Evolutionary conservation across 2,113 vertebrate genomes (phyloP).

Genomic region (Phaethon lepturus): DNA sequence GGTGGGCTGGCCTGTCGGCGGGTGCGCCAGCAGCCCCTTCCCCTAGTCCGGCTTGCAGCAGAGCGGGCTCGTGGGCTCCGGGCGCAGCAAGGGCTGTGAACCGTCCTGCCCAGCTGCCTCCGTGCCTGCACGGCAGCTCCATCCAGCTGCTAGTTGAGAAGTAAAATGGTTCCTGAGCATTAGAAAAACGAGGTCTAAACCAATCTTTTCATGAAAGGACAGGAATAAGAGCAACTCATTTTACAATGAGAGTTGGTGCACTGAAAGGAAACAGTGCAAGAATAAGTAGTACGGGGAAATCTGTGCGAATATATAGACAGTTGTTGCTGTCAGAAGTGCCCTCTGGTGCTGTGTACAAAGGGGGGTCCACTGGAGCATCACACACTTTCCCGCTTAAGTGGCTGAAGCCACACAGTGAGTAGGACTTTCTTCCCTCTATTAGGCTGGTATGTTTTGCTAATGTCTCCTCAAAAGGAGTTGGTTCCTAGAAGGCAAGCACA

Average conservation of each 20-base stretch:
- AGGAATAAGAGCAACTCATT: neutral
- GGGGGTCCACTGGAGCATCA: neutral
- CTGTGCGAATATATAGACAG: neutral
- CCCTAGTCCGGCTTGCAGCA: neutral
- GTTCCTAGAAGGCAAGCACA: neutral
- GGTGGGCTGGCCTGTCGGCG: neutral
- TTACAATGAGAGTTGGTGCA: fast-evolving
- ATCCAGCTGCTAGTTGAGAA: neutral
- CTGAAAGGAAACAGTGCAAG: neutral
- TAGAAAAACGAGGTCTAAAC: neutral
- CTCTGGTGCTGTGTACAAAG: neutral
- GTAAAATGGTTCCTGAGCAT: neutral
- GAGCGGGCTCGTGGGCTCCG: neutral
- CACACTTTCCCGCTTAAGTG: neutral
- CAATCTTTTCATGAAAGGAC: neutral
- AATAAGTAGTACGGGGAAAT: neutral
- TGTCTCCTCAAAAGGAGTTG: neutral
- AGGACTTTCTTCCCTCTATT: neutral
- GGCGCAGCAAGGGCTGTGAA: neutral
- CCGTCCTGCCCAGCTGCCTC: neutral
- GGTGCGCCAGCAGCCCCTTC: neutral
- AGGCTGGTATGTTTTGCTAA: neutral
- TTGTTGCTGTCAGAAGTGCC: neutral
- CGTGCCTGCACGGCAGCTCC: neutral
- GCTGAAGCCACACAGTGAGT: neutral